Percentiles rank a stretch among this genome's conserved stretches.
These are phyloP conservation scores for Laticauda colubrina DNA, from an alignment of 2,113 vertebrate species.

Conservation along the genomic window DNA sequence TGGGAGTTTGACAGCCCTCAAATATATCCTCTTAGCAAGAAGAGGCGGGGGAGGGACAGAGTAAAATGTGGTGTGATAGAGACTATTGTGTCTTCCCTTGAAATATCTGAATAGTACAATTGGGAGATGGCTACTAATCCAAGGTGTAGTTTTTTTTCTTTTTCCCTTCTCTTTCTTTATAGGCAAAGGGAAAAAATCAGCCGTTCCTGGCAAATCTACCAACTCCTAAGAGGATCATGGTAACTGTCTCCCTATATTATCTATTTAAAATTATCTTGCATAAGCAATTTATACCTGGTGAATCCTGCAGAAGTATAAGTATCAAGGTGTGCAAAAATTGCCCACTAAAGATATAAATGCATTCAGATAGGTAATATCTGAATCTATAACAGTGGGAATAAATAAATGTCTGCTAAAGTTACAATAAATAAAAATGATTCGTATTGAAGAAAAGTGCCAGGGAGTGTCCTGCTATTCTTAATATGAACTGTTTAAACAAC, in stretches of 20 bases:
- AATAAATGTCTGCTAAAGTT: neutral
- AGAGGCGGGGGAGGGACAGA: neutral
- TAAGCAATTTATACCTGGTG: neutral
- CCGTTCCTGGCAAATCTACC: neutral
- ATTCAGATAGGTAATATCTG: neutral
- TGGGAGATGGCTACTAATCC: neutral
- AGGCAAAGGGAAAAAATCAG: neutral
- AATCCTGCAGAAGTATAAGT: neutral
- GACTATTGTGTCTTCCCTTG: neutral
- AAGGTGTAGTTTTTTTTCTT: neutral
- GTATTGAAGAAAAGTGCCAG: neutral
- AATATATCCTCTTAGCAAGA: neutral
- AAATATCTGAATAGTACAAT: neutral
- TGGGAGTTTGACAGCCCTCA: no score
- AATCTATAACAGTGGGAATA: neutral
- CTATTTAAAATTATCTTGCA: neutral
- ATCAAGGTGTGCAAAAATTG: neutral
- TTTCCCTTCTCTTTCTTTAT: neutral
- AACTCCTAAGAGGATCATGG: neutral
- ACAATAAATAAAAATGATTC: neutral
- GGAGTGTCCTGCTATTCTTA: constrained; percentile 26
- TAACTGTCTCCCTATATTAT: neutral
- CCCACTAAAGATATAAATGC: neutral
- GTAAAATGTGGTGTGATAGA: constrained; percentile 2
- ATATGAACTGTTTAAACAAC: constrained; percentile 28